Percentiles rank a stretch among this genome's conserved stretches.
Evolutionary conservation across 2,888 invertebrate species (phyloP).

Genomic region (Eristalis tenax): DNA sequence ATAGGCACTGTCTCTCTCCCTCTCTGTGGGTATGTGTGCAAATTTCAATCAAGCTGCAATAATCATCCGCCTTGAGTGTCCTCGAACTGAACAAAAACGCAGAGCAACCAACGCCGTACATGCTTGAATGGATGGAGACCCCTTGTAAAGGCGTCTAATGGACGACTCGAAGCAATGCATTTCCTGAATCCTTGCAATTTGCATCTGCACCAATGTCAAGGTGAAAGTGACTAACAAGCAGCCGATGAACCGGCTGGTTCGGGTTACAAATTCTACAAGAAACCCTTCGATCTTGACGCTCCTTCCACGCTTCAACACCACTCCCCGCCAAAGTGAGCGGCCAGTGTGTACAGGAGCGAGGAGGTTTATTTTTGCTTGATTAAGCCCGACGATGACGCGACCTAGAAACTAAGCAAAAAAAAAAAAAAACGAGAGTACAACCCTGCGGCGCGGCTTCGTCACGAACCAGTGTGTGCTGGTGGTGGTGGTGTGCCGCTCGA

Average conservation of each 20-base stretch:
- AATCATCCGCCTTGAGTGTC: constrained; percentile 3
- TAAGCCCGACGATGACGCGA: constrained; percentile 41
- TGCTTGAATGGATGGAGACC: constrained; percentile 18
- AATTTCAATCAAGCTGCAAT: constrained; percentile 16
- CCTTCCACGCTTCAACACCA: neutral
- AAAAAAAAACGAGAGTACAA: neutral
- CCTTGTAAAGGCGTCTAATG: neutral
- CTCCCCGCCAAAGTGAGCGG: neutral
- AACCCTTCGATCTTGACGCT: constrained; percentile 13
- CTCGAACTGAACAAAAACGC: neutral
- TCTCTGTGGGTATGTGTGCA: neutral
- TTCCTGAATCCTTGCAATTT: constrained; percentile 54
- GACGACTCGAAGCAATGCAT: constrained; percentile 35
- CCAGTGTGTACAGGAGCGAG: neutral
- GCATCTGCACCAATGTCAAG: constrained; percentile 62
- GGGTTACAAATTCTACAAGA: constrained; percentile 15
- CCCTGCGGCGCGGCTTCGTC: constrained; percentile 22
- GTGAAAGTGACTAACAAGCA: constrained; percentile 20
- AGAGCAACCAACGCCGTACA: neutral
- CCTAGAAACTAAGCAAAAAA: constrained; percentile 24
- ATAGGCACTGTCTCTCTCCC: neutral
- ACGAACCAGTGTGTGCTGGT: neutral
- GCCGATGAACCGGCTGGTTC: constrained; percentile 28
- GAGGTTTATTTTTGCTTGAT: constrained; percentile 10
- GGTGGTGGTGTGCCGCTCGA: neutral